These are phyloP conservation scores for Mesocricetus auratus DNA, from an alignment of 2,113 vertebrate genomes.

Conservation along the genomic window DNA sequence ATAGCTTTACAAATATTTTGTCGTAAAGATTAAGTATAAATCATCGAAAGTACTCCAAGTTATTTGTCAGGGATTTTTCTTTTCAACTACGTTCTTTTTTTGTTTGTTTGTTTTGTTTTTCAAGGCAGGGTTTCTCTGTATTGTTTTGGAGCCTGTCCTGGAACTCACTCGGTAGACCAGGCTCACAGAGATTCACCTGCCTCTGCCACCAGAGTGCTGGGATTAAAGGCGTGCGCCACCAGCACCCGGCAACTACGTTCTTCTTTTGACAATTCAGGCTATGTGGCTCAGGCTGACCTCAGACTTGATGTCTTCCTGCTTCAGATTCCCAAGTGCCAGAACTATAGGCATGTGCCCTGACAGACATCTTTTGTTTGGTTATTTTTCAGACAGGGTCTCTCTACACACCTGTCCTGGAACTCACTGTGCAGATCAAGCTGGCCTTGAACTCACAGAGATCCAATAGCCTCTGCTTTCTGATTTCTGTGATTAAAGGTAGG, in stretches of 20 bases:
- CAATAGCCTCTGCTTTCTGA: neutral
- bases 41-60: neutral
- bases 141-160: too few species aligned
- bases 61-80: neutral
- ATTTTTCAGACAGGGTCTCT: neutral
- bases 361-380: neutral
- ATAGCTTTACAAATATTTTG: slow-evolving; percentile 4
- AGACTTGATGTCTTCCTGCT: neutral
- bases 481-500: neutral
- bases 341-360: neutral
- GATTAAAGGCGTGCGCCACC: too few species aligned
- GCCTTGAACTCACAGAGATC: neutral
- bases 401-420: neutral
- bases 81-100: neutral
- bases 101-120: too few species aligned
- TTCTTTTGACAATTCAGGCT: neutral
- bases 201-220: too few species aligned
- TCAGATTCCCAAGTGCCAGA: neutral
- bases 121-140: too few species aligned
- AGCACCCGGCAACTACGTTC: too few species aligned
- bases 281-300: neutral
- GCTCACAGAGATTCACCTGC: too few species aligned
- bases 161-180: too few species aligned
- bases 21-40: neutral
- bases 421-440: neutral